phyloP scores from a whole-genome alignment of 2,797 vertebrate species.

The Sebastes hopkinsi region DNA sequence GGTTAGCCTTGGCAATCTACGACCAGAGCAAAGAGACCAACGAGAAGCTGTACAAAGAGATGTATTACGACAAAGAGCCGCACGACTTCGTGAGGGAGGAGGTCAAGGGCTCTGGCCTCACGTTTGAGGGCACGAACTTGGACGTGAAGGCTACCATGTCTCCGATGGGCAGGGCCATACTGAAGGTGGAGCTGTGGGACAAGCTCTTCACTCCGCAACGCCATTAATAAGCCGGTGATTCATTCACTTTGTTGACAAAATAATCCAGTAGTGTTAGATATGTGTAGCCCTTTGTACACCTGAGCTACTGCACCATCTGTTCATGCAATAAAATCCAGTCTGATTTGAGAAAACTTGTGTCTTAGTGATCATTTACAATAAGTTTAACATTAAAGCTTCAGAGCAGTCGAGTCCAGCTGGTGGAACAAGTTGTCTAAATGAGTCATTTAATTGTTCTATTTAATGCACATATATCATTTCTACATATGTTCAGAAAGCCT shows the following conservation, averaged over 20 bases:
- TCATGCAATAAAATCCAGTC: slow-evolving; percentile 50
- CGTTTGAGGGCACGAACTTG: background rate
- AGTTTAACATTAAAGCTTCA: background rate
- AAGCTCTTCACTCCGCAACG: slow-evolving; percentile 39
- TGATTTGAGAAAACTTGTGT: background rate
- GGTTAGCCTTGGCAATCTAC: slow-evolving; percentile 57
- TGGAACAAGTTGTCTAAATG: background rate
- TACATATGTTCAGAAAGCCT: background rate
- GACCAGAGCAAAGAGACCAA: slow-evolving; percentile 21
- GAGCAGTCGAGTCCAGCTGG: background rate
- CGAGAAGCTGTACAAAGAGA: slow-evolving; percentile 65
- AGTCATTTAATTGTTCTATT: background rate
- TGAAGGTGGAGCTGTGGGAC: slow-evolving; percentile 80
- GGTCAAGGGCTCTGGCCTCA: slow-evolving; percentile 36
- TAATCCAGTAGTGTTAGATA: background rate
- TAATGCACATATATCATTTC: background rate
- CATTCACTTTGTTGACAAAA: background rate
- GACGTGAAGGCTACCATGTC: slow-evolving; percentile 73
- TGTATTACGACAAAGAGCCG: slow-evolving; percentile 71
- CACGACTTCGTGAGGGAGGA: slow-evolving; percentile 40
- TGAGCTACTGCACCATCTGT: slow-evolving; percentile 1
- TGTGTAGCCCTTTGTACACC: background rate
- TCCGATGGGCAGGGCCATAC: slow-evolving; percentile 62
- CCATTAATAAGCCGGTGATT: background rate
- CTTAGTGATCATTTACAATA: slow-evolving; percentile 4